phyloP scores from a whole-genome alignment of 2,888 invertebrate species.

The Plagiodera versicolora region DNA sequence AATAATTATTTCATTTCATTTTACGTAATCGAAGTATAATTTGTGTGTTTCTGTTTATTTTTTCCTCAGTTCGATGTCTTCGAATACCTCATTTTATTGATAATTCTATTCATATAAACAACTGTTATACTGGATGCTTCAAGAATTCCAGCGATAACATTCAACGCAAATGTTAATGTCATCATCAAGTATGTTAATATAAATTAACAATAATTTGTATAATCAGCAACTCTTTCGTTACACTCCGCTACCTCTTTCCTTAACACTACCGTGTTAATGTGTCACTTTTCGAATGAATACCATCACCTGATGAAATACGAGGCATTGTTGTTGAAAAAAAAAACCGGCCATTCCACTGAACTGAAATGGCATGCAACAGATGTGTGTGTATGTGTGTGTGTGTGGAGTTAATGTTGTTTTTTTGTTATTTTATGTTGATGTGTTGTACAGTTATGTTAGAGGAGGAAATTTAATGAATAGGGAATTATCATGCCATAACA shows the following conservation, averaged over 20 bases:
- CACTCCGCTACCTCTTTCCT: not conserved
- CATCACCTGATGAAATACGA: not conserved
- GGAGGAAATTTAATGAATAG: not conserved
- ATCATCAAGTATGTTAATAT: not conserved
- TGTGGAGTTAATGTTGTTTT: not conserved
- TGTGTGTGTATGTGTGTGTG: not conserved
- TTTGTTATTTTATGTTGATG: not conserved
- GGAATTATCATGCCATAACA: not conserved
- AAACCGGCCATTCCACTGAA: not conserved
- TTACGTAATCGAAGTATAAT: no score
- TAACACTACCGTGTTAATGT: not conserved
- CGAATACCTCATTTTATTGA: no score
- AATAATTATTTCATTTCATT: no score
- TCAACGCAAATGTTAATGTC: no score
- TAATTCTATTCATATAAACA: no score
- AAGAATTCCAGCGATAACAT: no score
- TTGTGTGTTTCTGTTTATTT: no score
- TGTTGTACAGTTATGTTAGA: not conserved
- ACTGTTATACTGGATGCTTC: no score
- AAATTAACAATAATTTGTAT: not conserved
- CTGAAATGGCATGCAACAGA: not conserved
- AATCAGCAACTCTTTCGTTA: not conserved
- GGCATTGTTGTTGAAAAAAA: not conserved
- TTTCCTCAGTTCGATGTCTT: no score
- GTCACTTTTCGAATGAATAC: not conserved